Conservation (phyloP, 1,140 invertebrate species). For the Phocides pigmalion region DNA sequence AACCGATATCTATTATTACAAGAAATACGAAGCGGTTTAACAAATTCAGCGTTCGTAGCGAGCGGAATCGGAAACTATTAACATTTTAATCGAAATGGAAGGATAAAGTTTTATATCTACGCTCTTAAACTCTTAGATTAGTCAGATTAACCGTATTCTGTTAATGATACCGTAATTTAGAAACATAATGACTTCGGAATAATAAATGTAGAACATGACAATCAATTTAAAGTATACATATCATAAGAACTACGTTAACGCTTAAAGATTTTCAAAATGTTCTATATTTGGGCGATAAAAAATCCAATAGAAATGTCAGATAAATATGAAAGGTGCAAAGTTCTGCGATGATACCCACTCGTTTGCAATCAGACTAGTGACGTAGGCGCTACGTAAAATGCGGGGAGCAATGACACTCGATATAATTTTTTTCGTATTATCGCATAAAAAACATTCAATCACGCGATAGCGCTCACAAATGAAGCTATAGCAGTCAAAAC, state of each 20-base stretch:
- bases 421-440: slow-evolving; percentile 56
- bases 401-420: slow-evolving; percentile 48
- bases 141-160: slow-evolving; percentile 12
- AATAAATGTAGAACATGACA: background rate
- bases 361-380: slow-evolving; percentile 20
- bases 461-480: slow-evolving; percentile 47
- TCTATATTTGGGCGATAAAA: background rate
- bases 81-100: slow-evolving; percentile 31
- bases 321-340: background rate
- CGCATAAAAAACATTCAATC: slow-evolving; percentile 50
- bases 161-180: slow-evolving; percentile 11
- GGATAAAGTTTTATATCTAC: slow-evolving; percentile 28
- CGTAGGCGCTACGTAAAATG: slow-evolving; percentile 30
- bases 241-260: too few relatives aligned
- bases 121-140: slow-evolving; percentile 21
- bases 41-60: slow-evolving; percentile 46
- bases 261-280: background rate
- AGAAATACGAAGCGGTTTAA: slow-evolving; percentile 41
- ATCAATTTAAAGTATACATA: background rate
- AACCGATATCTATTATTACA: slow-evolving; percentile 36
- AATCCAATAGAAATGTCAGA: background rate
- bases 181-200: background rate
- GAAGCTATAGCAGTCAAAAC: slow-evolving; percentile 62
- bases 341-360: slow-evolving; percentile 5
- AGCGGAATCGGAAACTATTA: slow-evolving; percentile 33